These are phyloP conservation scores for Agrochola macilenta DNA, from an alignment of 2,888 invertebrate genomes.

Conservation along the genomic window DNA sequence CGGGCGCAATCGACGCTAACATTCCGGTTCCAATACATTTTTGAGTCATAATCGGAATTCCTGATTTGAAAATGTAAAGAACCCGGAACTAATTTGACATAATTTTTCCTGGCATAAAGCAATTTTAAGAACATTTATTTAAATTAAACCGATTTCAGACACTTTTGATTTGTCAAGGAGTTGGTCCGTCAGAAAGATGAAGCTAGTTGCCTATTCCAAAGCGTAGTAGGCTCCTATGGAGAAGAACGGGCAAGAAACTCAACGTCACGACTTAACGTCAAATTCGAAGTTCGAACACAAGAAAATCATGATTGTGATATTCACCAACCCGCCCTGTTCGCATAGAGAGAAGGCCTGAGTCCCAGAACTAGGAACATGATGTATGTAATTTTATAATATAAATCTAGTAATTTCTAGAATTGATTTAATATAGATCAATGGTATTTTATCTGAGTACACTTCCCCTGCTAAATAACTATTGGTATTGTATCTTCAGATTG, in stretches of 20 bases:
- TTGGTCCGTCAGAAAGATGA: no score
- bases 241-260: no score
- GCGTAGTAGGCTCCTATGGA: no score
- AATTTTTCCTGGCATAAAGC: not conserved
- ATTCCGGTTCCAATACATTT: not conserved
- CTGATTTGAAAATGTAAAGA: not conserved
- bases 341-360: not conserved
- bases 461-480: conserved; percentile 20
- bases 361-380: not conserved
- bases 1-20: not conserved
- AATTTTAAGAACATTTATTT: not conserved
- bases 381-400: not conserved
- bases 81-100: not conserved
- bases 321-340: not conserved
- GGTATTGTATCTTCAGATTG: conserved; percentile 8
- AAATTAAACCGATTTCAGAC: no score
- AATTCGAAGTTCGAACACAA: not conserved
- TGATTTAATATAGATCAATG: not conserved
- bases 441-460: conserved; percentile 10
- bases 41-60: not conserved
- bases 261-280: no score
- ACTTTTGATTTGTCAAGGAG: no score
- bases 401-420: conserved; percentile 5
- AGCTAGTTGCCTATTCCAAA: no score
- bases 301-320: no score